Base-by-base conservation (phyloP, 2,888 invertebrate genomes). In the Agapostemon virescens region DNA sequence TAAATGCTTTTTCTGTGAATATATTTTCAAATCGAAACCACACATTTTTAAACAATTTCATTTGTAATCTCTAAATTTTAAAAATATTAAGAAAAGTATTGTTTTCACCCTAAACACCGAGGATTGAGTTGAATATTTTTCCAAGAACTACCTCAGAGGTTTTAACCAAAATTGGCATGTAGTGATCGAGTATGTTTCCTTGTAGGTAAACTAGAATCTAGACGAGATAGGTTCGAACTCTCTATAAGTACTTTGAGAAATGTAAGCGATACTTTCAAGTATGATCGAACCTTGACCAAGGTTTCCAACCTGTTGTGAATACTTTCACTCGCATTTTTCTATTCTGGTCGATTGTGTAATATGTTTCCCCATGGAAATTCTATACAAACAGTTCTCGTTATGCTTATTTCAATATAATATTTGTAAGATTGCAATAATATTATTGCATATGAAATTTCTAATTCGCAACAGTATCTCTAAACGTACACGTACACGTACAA, bases 201-300 rank as follows among this genome's bases (percentile, higher is more conserved):
- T 66, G 36, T 23, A 66, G 42, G 40, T 66, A 66, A 38, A 66
- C 38, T 38, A 23, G 66, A 42, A 66, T 23, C 38, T 42, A 66
- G 23, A 38, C 38, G 26, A 66, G 66, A 40, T 26, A 20, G 40
- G 40, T 23, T 66, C 40, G 23, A 42, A 17, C 17, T 26, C 64
- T n/a, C 1, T 40, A 40, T 26, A 66, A 40, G 38, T 66, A 40
- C 40, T 23, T 40, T 13, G 3, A 42, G 40, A 64, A 64, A 38
- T 38, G 38, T 64, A 40, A 40, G 7, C 38, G 40, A 23, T 66
- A 66, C 66, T 26, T 66, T 38, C 17, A 66, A 17, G 38, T 66
- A 42, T 66, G 23, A 66, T 66, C 40, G 40, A 66, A 26, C 40
- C 58, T 58, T 58, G 58, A 30, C 30, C 30, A 58, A 58, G 58